These are phyloP conservation scores for Hydrotaea cyrtoneurina DNA, from an alignment of 2,888 invertebrate species.

Conservation along the genomic window DNA sequence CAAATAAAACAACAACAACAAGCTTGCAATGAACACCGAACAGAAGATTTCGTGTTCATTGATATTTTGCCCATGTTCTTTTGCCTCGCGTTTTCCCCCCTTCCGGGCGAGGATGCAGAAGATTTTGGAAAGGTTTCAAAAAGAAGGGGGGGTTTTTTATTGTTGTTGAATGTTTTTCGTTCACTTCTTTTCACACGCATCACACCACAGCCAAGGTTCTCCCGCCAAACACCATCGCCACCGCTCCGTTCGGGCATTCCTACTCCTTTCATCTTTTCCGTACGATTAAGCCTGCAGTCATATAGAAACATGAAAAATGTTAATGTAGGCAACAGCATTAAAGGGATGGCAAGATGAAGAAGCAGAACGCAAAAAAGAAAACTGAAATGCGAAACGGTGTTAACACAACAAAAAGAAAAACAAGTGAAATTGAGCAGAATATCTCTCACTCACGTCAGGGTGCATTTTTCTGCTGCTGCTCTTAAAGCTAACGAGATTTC, in stretches of 20 bases:
- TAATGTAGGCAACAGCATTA: constrained; percentile 35
- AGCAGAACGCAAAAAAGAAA: too few relatives aligned
- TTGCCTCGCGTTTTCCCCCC: constrained; percentile 15
- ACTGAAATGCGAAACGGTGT: constrained; percentile 7
- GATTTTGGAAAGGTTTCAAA: neutral
- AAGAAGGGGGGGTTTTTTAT: neutral
- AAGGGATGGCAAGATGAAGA: too few relatives aligned
- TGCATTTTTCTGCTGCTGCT: neutral
- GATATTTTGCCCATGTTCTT: constrained; percentile 29
- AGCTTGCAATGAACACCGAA: constrained; percentile 22
- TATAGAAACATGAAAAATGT: constrained; percentile 58
- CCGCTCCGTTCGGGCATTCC: neutral
- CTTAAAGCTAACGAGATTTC: constrained; percentile 40
- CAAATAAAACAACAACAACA: constrained; percentile 26
- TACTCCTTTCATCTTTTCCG: constrained; percentile 64
- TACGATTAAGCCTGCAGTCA: constrained; percentile 65
- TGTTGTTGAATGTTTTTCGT: too few relatives aligned
- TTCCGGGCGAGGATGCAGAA: constrained; percentile 25
- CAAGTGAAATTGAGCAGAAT: constrained; percentile 60
- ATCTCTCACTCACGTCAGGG: constrained; percentile 35
- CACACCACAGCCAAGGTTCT: neutral
- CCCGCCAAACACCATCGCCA: neutral
- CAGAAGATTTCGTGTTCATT: constrained; percentile 35
- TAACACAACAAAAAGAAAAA: too few relatives aligned
- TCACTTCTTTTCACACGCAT: constrained; percentile 14